phyloP scores from a whole-genome alignment of 2,888 invertebrate genomes.

The Eristalis intricaria region DNA sequence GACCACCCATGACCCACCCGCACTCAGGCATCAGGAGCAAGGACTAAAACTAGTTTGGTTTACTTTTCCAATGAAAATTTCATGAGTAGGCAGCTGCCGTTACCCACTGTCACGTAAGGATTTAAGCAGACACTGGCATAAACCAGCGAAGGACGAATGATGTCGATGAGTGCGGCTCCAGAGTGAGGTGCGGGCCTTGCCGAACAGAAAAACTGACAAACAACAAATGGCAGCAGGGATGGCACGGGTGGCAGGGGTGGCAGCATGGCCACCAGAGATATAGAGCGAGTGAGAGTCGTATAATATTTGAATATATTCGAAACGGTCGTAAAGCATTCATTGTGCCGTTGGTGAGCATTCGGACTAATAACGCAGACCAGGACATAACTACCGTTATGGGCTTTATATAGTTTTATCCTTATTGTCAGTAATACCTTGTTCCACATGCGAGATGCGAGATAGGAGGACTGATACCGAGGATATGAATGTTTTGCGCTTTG shows the following conservation, averaged over 20 bases:
- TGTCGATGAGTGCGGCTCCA: not conserved
- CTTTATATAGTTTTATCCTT: slow-evolving; percentile 29
- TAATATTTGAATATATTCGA: slow-evolving; percentile 65
- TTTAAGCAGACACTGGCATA: slow-evolving; percentile 24
- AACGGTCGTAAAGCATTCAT: slow-evolving; percentile 55
- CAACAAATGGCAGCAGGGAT: not conserved
- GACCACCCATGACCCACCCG: not conserved
- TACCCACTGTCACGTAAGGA: slow-evolving; percentile 17
- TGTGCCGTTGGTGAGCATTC: slow-evolving; percentile 14
- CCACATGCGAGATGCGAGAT: slow-evolving; percentile 1
- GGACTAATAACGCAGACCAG: slow-evolving; percentile 17
- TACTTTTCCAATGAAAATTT: slow-evolving; percentile 57
- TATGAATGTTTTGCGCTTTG: not conserved
- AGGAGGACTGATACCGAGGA: not conserved
- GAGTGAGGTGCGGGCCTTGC: not conserved
- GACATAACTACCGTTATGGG: slow-evolving; percentile 30
- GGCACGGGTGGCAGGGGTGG: not conserved
- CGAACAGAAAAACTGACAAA: slow-evolving; percentile 28
- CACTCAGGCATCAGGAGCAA: not conserved
- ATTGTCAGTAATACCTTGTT: slow-evolving; percentile 34
- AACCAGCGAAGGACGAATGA: slow-evolving; percentile 19
- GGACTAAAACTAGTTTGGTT: slow-evolving; percentile 37
- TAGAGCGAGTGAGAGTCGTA: not conserved
- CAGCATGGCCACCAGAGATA: not conserved
- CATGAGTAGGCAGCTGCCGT: slow-evolving; percentile 43